These are phyloP conservation scores for Chrysodeixis includens DNA, from an alignment of 2,888 invertebrate genomes.

Conservation along the genomic window DNA sequence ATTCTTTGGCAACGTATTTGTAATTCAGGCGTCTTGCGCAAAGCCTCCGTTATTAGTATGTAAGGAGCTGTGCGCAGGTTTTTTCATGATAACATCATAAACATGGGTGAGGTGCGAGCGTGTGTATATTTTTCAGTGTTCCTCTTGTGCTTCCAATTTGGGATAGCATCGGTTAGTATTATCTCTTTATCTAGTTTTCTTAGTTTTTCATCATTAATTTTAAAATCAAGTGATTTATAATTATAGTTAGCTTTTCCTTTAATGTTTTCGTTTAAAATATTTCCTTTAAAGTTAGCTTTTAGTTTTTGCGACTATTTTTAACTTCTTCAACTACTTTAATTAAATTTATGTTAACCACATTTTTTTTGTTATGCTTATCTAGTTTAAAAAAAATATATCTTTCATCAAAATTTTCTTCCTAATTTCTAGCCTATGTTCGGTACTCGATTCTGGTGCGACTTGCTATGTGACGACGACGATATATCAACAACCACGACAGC, in stretches of 20 bases:
- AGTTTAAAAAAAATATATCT: too few relatives aligned
- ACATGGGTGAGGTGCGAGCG: slow-evolving; percentile 77
- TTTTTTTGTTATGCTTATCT: too few relatives aligned
- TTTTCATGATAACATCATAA: slow-evolving; percentile 77
- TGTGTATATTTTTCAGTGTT: slow-evolving; percentile 72
- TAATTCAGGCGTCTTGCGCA: slow-evolving; percentile 80
- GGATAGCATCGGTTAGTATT: slow-evolving; percentile 73
- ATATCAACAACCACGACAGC: slow-evolving; percentile 54
- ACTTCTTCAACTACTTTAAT: neutral
- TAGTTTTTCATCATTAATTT: neutral
- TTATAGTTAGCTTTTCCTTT: too few relatives aligned
- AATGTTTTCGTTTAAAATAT: too few relatives aligned
- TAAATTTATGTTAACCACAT: neutral
- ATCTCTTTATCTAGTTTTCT: neutral
- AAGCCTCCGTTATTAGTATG: slow-evolving; percentile 81
- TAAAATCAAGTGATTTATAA: too few relatives aligned
- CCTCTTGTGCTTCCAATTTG: slow-evolving; percentile 70
- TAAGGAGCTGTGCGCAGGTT: slow-evolving; percentile 69
- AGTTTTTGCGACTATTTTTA: neutral
- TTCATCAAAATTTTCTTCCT: slow-evolving; percentile 1
- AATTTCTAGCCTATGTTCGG: slow-evolving; percentile 71
- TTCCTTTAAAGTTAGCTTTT: too few relatives aligned
- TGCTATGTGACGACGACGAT: slow-evolving; percentile 70
- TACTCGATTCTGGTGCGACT: slow-evolving; percentile 63
- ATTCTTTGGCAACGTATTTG: slow-evolving; percentile 72